Evolutionary conservation across 2,888 invertebrate species (phyloP), one percentile per base, ranked within the genome.

Genomic region (Cephus rjabovi): DNA sequence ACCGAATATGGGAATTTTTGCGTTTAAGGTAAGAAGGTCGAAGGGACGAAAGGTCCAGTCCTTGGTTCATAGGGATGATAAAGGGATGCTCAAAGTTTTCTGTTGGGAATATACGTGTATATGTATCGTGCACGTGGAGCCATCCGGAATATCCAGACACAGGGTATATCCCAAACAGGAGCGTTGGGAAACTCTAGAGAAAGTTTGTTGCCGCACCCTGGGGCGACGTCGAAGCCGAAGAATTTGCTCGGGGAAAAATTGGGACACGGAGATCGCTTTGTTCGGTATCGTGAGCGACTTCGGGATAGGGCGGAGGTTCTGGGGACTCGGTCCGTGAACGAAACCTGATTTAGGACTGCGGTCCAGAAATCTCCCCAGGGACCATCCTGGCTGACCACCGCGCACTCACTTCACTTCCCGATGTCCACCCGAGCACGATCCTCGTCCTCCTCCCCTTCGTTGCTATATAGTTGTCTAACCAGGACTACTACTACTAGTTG

Each of bases 331-430:
- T 82, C 80, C 85, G 87, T 89, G 88, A 90, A 87, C 87, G 89
- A 89, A 91, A 91, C 90, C 90, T 90, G 91, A 91, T 91, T 91
- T 91, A 90, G 90, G 88, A 88, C 87, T 90, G 90, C 88, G 90
- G 90, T 89, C 84, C 87, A 85, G 89, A 88, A 89, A 89, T 88
- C 88, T 89, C 90, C 86, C 89, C 80, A 83, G 89, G 88, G 90
- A 89, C 82, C 84, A 83, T 87, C 88, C 86, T 86, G 87, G 84
- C 89, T 89, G 89, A 89, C 90, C 90, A 86, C 85, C 84, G 87
- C 83, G 86, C 85, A 87, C 88, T 88, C 89, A 87, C 89, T 88
- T 88, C 88, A 87, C 87, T 88, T 88, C 86, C 87, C 86, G 85
- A 84, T 86, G 86, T 87, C 87, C 88, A 88, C 87, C 82, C 77